Evolutionary conservation across 2,797 vertebrate genomes (phyloP), one percentile per base, ranked within the genome.

Genomic region (Enteromius afrohamiltoni): DNA sequence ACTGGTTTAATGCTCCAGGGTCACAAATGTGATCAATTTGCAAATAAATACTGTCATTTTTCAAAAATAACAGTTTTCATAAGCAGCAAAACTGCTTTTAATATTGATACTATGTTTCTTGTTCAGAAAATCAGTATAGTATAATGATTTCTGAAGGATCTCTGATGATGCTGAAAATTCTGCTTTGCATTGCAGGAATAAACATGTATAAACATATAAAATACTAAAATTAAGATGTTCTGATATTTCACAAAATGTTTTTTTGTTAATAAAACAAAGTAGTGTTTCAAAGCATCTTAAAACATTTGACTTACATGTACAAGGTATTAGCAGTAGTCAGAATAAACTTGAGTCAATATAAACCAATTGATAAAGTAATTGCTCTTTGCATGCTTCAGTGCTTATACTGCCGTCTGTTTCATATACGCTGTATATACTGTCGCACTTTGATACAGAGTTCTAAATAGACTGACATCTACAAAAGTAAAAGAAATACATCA

Each of bases 331-430:
- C 29, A 47, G 10, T 16, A 31, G 10, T 26, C 47, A 42, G n/a
- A 80, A 70, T 58, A 40, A 79, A 51, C 45, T 31, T 16, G 26
- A 40, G n/a, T 79, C 31, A n/a, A 23, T 21, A 53, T 79, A 79
- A 58, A 80, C 37, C 23, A 40, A 11, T 19, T 47, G 53, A 80
- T 31, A 71, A 62, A 47, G 79, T 60, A 80, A 80, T 80, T 80
- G 23, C 79, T 31, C 51, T 80, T 11, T 42, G 40, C 53, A n/a
- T 14, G 37, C 17, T 71, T 80, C 40, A 58, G 68, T 71, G 13
- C n/a, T 58, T 1, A 11, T 23, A 58, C 53, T 58, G 55, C 55
- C 23, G 10, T 26, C 58, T 60, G 58, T 60, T 60, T 23, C 58
- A 23, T 58, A 23, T 58, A 60, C 58, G 19, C 3, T 11, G 3